A percentile compares a stretch with the other conserved stretches of the same genome.
Conservation (phyloP, 2,888 invertebrate genomes). For the Neelides folsomi region DNA sequence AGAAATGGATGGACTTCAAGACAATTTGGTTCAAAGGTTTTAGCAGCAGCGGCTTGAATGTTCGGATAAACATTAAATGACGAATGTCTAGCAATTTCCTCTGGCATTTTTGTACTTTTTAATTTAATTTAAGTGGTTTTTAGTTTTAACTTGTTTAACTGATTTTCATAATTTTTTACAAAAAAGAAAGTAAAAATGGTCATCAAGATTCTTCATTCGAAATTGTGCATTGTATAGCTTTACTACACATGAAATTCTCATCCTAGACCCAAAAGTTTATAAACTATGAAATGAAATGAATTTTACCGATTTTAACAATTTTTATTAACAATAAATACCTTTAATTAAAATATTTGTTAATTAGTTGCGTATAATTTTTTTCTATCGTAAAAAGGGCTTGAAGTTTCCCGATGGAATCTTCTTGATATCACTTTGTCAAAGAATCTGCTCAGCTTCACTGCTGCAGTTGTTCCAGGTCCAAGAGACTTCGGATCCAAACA, state of each 20-base stretch:
- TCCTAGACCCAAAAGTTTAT: too few relatives aligned
- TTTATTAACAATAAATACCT: too few relatives aligned
- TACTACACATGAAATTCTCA: too few relatives aligned
- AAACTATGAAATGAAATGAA: too few relatives aligned
- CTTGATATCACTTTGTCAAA: slow-evolving; percentile 71
- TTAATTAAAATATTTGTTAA: slow-evolving; percentile 4
- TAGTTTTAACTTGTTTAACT: too few relatives aligned
- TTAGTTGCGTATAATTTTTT: slow-evolving; percentile 18
- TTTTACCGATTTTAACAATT: too few relatives aligned
- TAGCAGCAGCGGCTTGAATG: background rate
- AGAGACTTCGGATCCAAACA: slow-evolving; percentile 56
- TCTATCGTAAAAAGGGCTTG: slow-evolving; percentile 22
- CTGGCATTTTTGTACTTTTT: too few relatives aligned
- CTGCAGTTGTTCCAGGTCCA: slow-evolving; percentile 87
- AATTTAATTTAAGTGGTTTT: too few relatives aligned
- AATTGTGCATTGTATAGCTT: too few relatives aligned
- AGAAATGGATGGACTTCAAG: background rate
- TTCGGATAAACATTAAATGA: background rate
- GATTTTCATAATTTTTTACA: too few relatives aligned
- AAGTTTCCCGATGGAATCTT: slow-evolving; percentile 37
- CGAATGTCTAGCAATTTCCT: background rate
- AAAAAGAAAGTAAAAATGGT: too few relatives aligned
- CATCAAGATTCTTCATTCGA: too few relatives aligned
- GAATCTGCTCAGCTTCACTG: slow-evolving; percentile 83
- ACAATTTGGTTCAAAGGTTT: background rate